phyloP scores from a whole-genome alignment of 1,140 invertebrate genomes.

The Ephestia elutella region DNA sequence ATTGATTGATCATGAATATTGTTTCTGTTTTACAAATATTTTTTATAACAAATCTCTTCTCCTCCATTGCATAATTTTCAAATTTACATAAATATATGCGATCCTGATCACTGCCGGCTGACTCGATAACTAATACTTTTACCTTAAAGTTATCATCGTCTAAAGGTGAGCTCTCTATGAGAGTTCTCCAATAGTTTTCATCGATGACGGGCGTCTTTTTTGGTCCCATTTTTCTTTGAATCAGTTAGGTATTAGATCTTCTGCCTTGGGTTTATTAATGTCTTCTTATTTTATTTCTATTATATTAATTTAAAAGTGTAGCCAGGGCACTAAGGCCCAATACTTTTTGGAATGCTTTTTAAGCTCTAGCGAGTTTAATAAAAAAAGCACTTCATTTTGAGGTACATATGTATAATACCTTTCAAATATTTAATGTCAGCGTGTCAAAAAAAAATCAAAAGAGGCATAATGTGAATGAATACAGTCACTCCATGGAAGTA shows the following conservation, averaged over 20 bases:
- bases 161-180: slow-evolving; percentile 46
- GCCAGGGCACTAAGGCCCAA: too few relatives aligned
- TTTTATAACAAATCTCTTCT: slow-evolving; percentile 67
- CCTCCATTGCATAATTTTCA: slow-evolving; percentile 54
- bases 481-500: too few relatives aligned
- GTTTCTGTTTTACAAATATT: slow-evolving; percentile 69
- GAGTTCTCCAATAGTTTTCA: slow-evolving; percentile 45
- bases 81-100: slow-evolving; percentile 62
- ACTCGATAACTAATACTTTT: slow-evolving; percentile 59
- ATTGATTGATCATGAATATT: slow-evolving; percentile 66
- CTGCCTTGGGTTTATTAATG: too few relatives aligned
- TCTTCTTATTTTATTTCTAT: too few relatives aligned
- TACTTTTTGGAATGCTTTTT: too few relatives aligned
- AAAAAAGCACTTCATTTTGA: too few relatives aligned
- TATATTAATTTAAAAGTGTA: too few relatives aligned
- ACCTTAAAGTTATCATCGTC: slow-evolving; percentile 53
- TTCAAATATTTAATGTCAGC: too few relatives aligned
- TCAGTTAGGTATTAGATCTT: background rate
- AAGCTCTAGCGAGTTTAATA: too few relatives aligned
- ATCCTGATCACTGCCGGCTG: slow-evolving; percentile 60
- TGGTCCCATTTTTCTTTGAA: slow-evolving; percentile 35
- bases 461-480: too few relatives aligned
- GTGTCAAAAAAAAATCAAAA: too few relatives aligned
- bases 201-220: slow-evolving; percentile 44
- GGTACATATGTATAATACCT: too few relatives aligned